Conservation (phyloP, 2,113 vertebrate genomes). For the Dicrurus megarhynchus region DNA sequence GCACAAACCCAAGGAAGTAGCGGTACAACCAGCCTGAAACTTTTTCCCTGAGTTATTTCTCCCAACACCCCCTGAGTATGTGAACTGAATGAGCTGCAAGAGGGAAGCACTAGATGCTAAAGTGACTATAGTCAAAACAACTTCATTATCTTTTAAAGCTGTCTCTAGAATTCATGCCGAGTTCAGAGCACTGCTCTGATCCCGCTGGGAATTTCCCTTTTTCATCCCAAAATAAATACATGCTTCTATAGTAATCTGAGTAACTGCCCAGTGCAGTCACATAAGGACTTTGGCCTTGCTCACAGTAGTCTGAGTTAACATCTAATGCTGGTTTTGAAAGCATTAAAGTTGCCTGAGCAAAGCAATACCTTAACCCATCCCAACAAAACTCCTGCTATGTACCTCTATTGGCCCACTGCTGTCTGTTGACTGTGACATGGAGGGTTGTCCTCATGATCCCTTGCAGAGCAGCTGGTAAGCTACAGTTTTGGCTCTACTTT, state of each 20-base stretch:
- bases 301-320: not conserved
- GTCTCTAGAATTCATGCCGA: not conserved
- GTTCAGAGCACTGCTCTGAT: not conserved
- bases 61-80: not conserved
- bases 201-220: not conserved
- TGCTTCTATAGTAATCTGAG: not conserved
- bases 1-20: not conserved
- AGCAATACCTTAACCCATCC: not conserved
- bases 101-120: not conserved
- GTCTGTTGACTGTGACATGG: not conserved
- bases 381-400: not conserved
- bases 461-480: slow-evolving; percentile 10
- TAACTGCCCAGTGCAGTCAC: not conserved
- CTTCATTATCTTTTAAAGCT: not conserved
- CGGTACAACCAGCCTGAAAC: fast-evolving
- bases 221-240: slow-evolving; percentile 35
- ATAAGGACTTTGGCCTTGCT: not conserved
- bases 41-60: not conserved
- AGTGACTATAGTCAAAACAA: not conserved
- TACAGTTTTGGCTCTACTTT: slow-evolving; percentile 7
- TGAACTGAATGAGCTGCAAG: not conserved
- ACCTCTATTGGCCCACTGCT: not conserved
- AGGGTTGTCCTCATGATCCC: not conserved
- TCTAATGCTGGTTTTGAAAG: not conserved
- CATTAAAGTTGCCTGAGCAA: not conserved